These are phyloP conservation scores for Crotalus horridus DNA, from an alignment of 2,113 vertebrate genomes.

Conservation along the genomic window DNA sequence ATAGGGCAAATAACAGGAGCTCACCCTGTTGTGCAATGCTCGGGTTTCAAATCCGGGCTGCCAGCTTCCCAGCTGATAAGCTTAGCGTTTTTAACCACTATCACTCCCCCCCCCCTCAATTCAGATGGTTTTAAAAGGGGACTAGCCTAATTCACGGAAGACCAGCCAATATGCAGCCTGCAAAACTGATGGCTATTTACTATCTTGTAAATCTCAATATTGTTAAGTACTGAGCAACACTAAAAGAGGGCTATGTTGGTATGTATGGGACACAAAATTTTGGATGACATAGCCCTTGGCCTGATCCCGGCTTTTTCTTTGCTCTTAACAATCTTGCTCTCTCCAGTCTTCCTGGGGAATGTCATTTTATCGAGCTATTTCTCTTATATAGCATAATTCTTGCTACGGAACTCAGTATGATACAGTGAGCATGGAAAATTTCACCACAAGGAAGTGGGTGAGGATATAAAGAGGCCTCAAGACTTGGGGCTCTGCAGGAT, in stretches of 20 bases:
- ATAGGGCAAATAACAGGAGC: neutral
- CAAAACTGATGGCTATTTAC: neutral
- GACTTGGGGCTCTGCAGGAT: neutral
- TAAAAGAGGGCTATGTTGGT: neutral
- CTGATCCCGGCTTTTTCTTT: neutral
- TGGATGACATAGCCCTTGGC: neutral
- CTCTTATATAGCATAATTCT: neutral
- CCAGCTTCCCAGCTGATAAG: too few relatives aligned
- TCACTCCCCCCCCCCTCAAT: neutral
- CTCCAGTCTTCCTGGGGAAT: neutral
- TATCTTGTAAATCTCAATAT: neutral
- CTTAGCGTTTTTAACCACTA: neutral
- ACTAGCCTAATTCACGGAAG: neutral
- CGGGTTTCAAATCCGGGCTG: neutral
- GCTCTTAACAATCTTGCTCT: neutral
- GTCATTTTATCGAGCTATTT: neutral
- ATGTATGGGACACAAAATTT: neutral
- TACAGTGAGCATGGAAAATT: neutral
- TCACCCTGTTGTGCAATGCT: neutral
- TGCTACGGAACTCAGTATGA: neutral
- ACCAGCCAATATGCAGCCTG: neutral
- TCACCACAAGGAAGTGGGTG: neutral
- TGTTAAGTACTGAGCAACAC: neutral
- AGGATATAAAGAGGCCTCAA: neutral
- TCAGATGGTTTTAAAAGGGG: neutral